Evolutionary conservation across 2,797 vertebrate genomes (phyloP), one percentile per base, ranked within the genome.

Genomic region (Percopsis omiscomaycus): DNA sequence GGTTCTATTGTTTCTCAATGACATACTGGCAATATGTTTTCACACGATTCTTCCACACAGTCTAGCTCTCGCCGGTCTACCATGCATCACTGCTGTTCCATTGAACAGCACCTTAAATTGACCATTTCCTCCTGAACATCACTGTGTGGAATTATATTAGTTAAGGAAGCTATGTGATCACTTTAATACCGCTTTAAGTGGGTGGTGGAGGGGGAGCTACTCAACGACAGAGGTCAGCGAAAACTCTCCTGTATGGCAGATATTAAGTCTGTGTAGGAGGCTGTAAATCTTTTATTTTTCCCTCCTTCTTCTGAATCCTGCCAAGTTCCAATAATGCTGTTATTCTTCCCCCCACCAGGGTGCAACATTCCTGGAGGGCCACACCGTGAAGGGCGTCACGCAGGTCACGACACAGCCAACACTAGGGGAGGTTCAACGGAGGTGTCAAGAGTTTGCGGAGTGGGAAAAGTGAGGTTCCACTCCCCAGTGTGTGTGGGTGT

Each of bases 341-440:
- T 71, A 64, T 75, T 48, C 28, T 57, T 56, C n/a, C 15, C 11
- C 14, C 54, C 70, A 70, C 68, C 71, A 99, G 97, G 95, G 94
- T 56, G 97, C 97, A 52, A 89, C 97, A 74, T 99, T 99, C 89
- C 90, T 99, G 84, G 97, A 99, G 91, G 96, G 96, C 66, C 78
- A 97, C 75, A 78, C 93, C 10, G 96, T 99, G 71, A 98, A 93
- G 90, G 94, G 92, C 61, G 95, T 98, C 89, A 92, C 90, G 63
- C 97, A 99, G 88, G 72, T 98, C 88, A 97, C 94, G 69, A 86
- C 85, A 3, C 96, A 98, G 84, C 96, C 96, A 68, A 98, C 95
- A 81, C 90, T 98, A 58, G 94, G 94, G 77, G 93, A 94, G 68
- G 86, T 95, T 83, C 98, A 97, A 83, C 92, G 93, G 77, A 96